Evolutionary conservation across 1,140 invertebrate species (phyloP).

Genomic region (Platyscapa corneri): DNA sequence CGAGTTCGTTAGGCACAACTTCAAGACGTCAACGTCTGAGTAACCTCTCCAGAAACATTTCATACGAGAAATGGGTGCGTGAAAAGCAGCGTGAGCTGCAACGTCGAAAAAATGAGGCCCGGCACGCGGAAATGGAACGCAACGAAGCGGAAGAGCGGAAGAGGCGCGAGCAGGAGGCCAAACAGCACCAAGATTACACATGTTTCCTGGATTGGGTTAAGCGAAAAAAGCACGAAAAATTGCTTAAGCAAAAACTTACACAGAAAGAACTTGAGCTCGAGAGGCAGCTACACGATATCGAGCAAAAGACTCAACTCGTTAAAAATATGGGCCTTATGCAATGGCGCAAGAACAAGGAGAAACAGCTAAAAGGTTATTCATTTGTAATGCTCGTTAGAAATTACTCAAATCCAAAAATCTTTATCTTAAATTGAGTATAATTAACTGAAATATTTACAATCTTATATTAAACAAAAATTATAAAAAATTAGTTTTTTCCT

Average conservation of each 20-base stretch:
- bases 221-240: conserved; percentile 61
- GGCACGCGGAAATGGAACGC: conserved; percentile 53
- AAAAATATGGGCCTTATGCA: conserved; percentile 60
- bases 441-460: no score
- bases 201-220: conserved; percentile 64
- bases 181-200: conserved; percentile 54
- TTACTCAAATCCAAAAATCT: no score
- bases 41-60: conserved; percentile 45
- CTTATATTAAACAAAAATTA: no score
- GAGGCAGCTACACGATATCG: conserved; percentile 58
- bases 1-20: neutral
- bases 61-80: conserved; percentile 64
- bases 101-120: conserved; percentile 55
- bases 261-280: conserved; percentile 62
- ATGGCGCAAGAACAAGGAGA: conserved; percentile 65
- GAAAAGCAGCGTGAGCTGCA: conserved; percentile 57
- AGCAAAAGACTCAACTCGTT: conserved; percentile 56
- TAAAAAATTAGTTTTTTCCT: no score
- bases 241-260: conserved; percentile 49
- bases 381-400: no score
- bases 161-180: conserved; percentile 53
- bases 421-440: neutral
- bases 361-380: conserved; percentile 60
- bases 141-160: conserved; percentile 54
- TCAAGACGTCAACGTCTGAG: neutral